Conservation (phyloP, 2,888 invertebrate species). For the Drosophila stalkeri region DNA sequence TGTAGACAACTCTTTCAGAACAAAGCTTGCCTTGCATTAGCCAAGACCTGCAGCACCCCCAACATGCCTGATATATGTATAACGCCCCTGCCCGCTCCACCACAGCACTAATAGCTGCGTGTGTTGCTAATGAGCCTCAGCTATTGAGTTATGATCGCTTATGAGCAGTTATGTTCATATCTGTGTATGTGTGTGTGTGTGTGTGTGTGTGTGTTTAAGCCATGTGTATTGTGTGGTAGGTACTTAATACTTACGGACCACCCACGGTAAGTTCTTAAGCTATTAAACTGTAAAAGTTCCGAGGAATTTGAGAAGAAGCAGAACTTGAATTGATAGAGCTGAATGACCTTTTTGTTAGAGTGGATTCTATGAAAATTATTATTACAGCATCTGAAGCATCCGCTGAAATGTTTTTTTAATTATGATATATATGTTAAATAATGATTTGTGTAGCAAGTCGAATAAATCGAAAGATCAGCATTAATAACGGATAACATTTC, state of each 20-base stretch:
- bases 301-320: slow-evolving; percentile 26
- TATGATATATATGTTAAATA: slow-evolving; percentile 1
- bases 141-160: slow-evolving; percentile 70
- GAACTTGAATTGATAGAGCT: slow-evolving; percentile 24
- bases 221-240: slow-evolving; percentile 28
- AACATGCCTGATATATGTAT: not conserved
- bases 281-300: slow-evolving; percentile 47
- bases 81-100: not conserved
- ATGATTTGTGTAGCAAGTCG: not conserved
- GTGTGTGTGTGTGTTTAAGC: slow-evolving; percentile 6
- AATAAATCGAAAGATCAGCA: not conserved
- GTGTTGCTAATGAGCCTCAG: slow-evolving; percentile 64
- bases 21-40: slow-evolving; percentile 22
- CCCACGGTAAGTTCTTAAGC: slow-evolving; percentile 51
- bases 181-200: not conserved
- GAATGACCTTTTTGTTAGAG: slow-evolving; percentile 22
- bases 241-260: slow-evolving; percentile 41
- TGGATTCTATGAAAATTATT: slow-evolving; percentile 19
- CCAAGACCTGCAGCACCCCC: slow-evolving; percentile 15
- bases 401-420: slow-evolving; percentile 25
- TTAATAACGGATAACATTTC: no score
- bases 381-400: slow-evolving; percentile 25
- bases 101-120: slow-evolving; percentile 50
- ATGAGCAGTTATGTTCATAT: slow-evolving; percentile 22
- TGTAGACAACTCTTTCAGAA: slow-evolving; percentile 35